Percentiles rank a stretch among this genome's conserved stretches.
These are phyloP conservation scores for Prunella fulvescens DNA, from an alignment of 2,113 vertebrate species.

Conservation along the genomic window DNA sequence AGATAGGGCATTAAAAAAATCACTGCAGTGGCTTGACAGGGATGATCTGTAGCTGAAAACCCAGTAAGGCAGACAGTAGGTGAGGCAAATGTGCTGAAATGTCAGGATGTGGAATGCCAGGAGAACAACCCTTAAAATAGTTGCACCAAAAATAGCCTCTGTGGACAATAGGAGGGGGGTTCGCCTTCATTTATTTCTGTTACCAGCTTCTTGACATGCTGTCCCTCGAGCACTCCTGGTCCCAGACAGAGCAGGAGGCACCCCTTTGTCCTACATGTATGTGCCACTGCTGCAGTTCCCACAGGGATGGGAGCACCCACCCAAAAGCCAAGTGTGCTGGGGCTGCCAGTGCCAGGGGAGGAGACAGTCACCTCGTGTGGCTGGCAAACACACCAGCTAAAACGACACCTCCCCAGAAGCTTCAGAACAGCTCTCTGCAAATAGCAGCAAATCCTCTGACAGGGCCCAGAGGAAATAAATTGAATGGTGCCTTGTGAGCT, in stretches of 20 bases:
- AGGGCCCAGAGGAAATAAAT: neutral
- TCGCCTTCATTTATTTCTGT: constrained; percentile 48
- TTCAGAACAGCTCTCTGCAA: neutral
- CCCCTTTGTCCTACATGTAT: fast-evolving
- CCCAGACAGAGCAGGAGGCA: neutral
- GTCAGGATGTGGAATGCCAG: constrained; percentile 69
- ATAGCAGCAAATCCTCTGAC: neutral
- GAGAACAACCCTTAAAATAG: constrained; percentile 72
- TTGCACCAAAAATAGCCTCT: constrained; percentile 65
- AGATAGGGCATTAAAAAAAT: constrained; percentile 50
- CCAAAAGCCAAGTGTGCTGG: neutral
- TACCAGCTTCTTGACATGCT: constrained; percentile 29
- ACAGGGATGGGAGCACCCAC: fast-evolving
- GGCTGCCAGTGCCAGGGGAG: neutral
- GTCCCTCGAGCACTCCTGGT: neutral
- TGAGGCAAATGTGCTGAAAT: constrained; percentile 71
- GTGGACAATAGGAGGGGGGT: neutral
- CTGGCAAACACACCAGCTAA: neutral
- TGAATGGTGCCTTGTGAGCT: neutral
- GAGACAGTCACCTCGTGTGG: fast-evolving
- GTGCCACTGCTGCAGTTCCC: neutral
- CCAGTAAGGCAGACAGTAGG: constrained; percentile 65
- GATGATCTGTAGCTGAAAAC: constrained; percentile 69
- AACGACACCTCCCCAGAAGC: neutral
- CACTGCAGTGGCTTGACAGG: constrained; percentile 60